Base-by-base conservation (phyloP, 1,140 invertebrate genomes). In the Apis florea region DNA sequence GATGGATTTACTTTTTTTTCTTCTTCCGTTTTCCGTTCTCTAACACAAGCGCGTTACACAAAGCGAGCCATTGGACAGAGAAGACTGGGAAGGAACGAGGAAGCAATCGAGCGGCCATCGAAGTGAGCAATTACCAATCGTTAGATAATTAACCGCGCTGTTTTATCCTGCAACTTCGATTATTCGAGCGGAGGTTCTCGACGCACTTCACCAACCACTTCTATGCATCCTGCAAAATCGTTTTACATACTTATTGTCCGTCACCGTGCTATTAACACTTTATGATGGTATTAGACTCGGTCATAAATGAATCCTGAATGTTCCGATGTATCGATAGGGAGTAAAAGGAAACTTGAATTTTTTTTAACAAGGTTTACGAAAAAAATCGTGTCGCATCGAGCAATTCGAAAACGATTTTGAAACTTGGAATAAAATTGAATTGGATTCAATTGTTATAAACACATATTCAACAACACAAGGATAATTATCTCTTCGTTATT, bases 61-160 rank as follows among this genome's bases (percentile, higher is more conserved):
- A 66, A 54, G 74, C 74, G 19, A 24, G 15, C 74, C 31, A 69
- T 59, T 26, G 40, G 54, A n/a, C 47, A 40, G 56, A 79, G 24
- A n/a, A n/a, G n/a, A n/a, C 21, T 26, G 12, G 54, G 19, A 17
- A 71, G 12, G 70, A 73, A 80, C 70, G 58, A 80, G 78, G 78
- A 80, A 80, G 70, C 59, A 74, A 74, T 74, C 61, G 59, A 26
- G 58, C 19, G 40, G 21, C 61, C 26, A 49, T 53, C 56, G 56
- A 51, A 73, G 53, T 54, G 58, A 63, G 77, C 56, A 79, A 79
- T 79, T 63, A 72, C 26, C 77, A 53, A 79, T 79, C 68, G 69
- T 79, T 79, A 47, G 56, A 15, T 79, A 71, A 79, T 79, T 79
- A 79, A 79, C 67, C 67, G 69, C 67, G 15, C 26, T 56, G 24